Evolutionary conservation across 1,140 invertebrate genomes (phyloP).

Genomic region (Notospermus geniculatus): DNA sequence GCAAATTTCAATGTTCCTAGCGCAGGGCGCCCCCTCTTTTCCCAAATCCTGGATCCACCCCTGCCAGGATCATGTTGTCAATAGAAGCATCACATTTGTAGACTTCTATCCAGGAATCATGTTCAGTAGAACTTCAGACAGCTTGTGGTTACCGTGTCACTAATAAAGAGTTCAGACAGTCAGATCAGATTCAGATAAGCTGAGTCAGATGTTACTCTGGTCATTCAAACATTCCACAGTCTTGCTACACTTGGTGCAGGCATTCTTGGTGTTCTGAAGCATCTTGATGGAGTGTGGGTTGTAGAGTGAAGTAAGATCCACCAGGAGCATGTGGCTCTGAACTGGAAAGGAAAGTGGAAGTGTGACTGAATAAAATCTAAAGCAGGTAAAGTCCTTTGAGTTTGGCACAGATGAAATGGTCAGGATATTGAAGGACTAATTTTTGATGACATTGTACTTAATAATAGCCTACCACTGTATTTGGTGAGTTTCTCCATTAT

Average conservation of each 20-base stretch:
- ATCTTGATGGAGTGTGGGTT: constrained; percentile 31
- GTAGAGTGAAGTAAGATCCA: constrained; percentile 41
- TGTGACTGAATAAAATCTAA: not conserved
- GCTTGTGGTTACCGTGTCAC: too few species aligned
- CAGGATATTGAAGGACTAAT: not conserved
- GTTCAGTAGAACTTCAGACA: too few species aligned
- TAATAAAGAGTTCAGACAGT: too few species aligned
- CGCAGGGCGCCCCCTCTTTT: too few species aligned
- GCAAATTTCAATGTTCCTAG: too few species aligned
- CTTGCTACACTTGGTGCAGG: constrained; percentile 26
- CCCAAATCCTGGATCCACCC: too few species aligned
- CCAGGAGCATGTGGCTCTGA: constrained; percentile 35
- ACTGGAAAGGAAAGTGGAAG: constrained; percentile 26
- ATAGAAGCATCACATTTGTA: too few species aligned
- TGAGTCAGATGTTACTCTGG: constrained; percentile 7
- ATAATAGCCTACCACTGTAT: constrained; percentile 15
- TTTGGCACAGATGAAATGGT: not conserved
- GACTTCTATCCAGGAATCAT: too few species aligned
- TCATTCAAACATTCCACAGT: constrained; percentile 7
- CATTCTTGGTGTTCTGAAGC: constrained; percentile 23
- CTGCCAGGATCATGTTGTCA: too few species aligned
- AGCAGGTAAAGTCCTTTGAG: not conserved
- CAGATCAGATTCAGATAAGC: too few species aligned
- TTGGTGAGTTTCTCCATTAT: constrained; percentile 22
- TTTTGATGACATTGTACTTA: too few species aligned